Base-by-base conservation (phyloP, 2,113 vertebrate genomes). In the Pungitius pungitius region DNA sequence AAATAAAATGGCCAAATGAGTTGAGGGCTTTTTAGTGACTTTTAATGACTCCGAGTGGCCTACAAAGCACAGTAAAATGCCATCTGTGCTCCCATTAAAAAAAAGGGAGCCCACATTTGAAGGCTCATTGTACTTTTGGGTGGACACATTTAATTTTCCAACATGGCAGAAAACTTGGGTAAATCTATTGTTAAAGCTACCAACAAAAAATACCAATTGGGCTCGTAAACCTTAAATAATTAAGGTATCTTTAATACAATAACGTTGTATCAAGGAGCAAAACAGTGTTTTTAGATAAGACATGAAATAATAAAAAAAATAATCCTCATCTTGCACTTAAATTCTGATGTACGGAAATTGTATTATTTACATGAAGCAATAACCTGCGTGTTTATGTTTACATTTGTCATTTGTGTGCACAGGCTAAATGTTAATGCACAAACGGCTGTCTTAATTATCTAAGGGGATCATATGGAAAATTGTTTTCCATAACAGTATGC, bases 61-160 rank as follows among this genome's bases (percentile, higher is more conserved):
- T 55, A 62, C 64, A 87, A 85, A 87, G 71, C 75, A 62, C 63
- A 89, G 64, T 88, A 69, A 89, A 89, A 86, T 59, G 37, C 88
- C 93, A 92, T 92, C 90, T 93, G 90, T 80, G 81, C 88, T 40
- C 56, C 81, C 66, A 77, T 90, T n/a, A n/a, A n/a, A n/a, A 78
- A 92, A 92, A 85, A 62, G 70, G 68, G 58, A 55, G 59, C 42
- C 66, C 55, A 56, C 77, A 62, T 77, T 82, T 70, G 55, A 70
- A 81, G 79, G 84, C 83, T 86, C 76, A 83, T 73, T 74, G 70
- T 73, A 63, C 69, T 84, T 73, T 65, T 20, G 54, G 69, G 61
- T 40, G 57, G 49, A 67, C 40, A 52, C 64, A 75, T 68, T 63
- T 83, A 84, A 85, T 63, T 30, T 58, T 82, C 63, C 73, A 42